Evolutionary conservation across 2,797 vertebrate species (phyloP), one percentile per base, ranked within the genome.

Genomic region (Chloroceryle inda): DNA sequence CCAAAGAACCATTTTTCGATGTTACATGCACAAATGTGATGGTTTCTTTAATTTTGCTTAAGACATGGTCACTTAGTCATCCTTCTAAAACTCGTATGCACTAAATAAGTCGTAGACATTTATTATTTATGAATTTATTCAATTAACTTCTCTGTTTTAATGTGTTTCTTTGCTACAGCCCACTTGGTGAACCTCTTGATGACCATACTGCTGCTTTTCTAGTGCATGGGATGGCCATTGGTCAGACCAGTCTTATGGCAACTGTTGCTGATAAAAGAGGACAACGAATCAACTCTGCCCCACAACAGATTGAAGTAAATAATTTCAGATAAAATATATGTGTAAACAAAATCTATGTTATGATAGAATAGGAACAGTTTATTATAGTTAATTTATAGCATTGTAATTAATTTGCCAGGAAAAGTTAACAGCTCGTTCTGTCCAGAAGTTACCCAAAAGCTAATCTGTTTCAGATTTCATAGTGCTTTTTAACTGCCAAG

Each of bases 241-340:
- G 99, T 78, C 99, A 99, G 98, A 99, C 99, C 7, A 99, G 98
- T 49, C 97, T 99, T 63, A 98, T 97, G 1, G 99, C 99, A 20
- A 94, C 98, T 21, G 98, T 99, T 61, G 91, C 98, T 22, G 99
- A 99, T 94, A 99, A 98, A 97, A 97, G 94, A 12, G 98, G 98
- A 42, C 98, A 94, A 85, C 99, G 97, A 88, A 98, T 99, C 83
- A 96, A 92, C 85, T 99, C 99, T 14, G 95, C 98, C 15, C 99
- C 99, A 6, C 99, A 99, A 86, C 98, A 98, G 87, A 99, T 99
- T 19, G 99, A 99, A 97, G 99, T 99, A 98, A 97, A 59, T 45
- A 0, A 33, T 26, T 87, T 45, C 53, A 72, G 35, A 74, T 64
- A 23, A 44, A 18, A 29, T n/a, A 22, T 0, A 10, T 13, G 7